Evolutionary conservation across 2,888 invertebrate species (phyloP), one percentile per base, ranked within the genome.

Genomic region (Onthophagus sagittarius): DNA sequence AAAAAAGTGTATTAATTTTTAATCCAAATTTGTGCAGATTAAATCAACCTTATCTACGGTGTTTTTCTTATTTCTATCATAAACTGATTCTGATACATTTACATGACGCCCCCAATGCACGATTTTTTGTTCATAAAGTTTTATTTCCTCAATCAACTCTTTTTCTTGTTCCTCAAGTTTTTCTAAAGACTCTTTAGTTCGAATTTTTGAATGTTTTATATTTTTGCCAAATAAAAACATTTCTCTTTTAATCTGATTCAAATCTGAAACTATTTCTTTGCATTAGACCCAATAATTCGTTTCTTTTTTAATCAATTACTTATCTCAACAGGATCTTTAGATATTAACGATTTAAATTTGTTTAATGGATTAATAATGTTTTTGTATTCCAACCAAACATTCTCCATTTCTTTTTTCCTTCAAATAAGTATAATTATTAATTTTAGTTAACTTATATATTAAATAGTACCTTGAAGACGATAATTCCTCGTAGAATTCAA

Each of bases 171-270:
- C 75, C 70, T 77, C 67, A 53, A 83, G 76, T 31, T 74, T 75
- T 32, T 80, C 77, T 13, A 80, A 39, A 64, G 79, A 79, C 1
- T 70, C 39, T 75, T 79, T 79, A 6, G 78, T 77, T 62, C 78
- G 76, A 15, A 76, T 53, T 76, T 80, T 81, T 15, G 80, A 63
- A 71, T 77, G 78, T 69, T 81, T 78, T 71, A 83, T 81, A 67
- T 79, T 81, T 32, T 81, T 81, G 77, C 83, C 81, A 7, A 84
- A 78, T 3, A 75, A 64, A 15, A 81, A 77, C 81, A 84, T 82
- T 71, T 81, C 80, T 64, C 77, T 78, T 78, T 83, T 82, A 65
- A 83, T 81, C 72, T 75, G 75, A 62, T 80, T 79, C 13, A 83
- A 78, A 78, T 83, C 83, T 82, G 74, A 65, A 77, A 77, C 15